Conservation (phyloP, 1,140 invertebrate genomes). For the Agrypnia vestita region DNA sequence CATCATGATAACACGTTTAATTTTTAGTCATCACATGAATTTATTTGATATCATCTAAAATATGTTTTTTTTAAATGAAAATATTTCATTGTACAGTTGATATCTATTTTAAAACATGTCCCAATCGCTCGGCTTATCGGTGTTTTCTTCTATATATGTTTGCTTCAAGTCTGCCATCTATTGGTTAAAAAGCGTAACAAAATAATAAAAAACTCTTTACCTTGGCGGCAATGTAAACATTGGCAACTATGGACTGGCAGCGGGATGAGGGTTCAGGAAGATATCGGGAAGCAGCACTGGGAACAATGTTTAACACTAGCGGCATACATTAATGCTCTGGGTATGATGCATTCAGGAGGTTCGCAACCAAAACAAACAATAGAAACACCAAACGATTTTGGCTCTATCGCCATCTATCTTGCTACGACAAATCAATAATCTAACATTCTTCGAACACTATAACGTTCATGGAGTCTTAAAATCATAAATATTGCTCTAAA, state of each 20-base stretch:
- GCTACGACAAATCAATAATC: constrained; percentile 55
- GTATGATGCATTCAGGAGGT: constrained; percentile 32
- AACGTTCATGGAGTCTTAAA: neutral
- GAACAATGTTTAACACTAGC: constrained; percentile 27
- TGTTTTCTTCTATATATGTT: neutral
- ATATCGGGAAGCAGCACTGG: constrained; percentile 22
- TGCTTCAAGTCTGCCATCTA: constrained; percentile 38
- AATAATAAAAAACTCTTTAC: constrained; percentile 51
- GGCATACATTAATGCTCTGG: constrained; percentile 32
- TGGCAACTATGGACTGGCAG: constrained; percentile 55
- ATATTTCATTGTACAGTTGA: too few relatives aligned
- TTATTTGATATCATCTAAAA: too few relatives aligned
- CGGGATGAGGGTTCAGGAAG: constrained; percentile 34
- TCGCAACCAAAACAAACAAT: constrained; percentile 39
- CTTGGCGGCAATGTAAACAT: constrained; percentile 61
- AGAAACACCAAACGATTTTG: constrained; percentile 40
- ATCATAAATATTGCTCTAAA: neutral
- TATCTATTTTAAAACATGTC: too few relatives aligned
- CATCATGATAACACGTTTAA: too few relatives aligned
- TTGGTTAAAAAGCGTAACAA: constrained; percentile 45
- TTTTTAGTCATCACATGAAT: too few relatives aligned
- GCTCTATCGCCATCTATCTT: constrained; percentile 57
- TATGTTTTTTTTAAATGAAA: too few relatives aligned
- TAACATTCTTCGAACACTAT: constrained; percentile 40
- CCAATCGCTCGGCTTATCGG: neutral